Evolutionary conservation across 1,140 invertebrate species (phyloP).

Genomic region (Zaprionus gabonicus): DNA sequence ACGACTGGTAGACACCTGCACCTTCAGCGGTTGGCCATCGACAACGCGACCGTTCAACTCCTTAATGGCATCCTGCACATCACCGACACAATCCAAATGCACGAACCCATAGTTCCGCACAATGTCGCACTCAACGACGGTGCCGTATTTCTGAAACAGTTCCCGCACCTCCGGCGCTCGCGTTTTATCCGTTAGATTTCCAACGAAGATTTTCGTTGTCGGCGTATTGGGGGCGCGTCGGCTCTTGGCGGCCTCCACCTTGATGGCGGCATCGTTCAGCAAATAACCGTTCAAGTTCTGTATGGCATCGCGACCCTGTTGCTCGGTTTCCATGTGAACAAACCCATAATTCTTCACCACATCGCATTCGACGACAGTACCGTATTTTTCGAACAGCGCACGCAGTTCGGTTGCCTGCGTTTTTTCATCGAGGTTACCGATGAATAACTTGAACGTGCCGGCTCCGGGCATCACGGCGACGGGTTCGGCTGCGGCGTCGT

Average conservation of each 20-base stretch:
- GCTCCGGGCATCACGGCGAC: slow-evolving; percentile 90
- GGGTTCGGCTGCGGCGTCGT: slow-evolving; percentile 73
- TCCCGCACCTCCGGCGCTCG: slow-evolving; percentile 94
- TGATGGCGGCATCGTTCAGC: slow-evolving; percentile 94
- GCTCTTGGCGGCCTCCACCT: slow-evolving; percentile 95
- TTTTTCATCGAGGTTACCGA: slow-evolving; percentile 96
- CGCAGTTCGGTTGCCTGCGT: slow-evolving; percentile 93
- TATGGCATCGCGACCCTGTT: slow-evolving; percentile 95
- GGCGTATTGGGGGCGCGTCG: slow-evolving; percentile 93
- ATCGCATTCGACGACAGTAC: slow-evolving; percentile 97
- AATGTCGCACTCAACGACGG: slow-evolving; percentile 95
- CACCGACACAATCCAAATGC: slow-evolving; percentile 92
- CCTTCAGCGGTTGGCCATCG: slow-evolving; percentile 94
- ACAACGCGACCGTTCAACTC: slow-evolving; percentile 93
- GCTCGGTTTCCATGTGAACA: slow-evolving; percentile 97
- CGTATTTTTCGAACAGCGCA: slow-evolving; percentile 96
- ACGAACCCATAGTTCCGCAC: slow-evolving; percentile 97
- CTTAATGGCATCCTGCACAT: slow-evolving; percentile 93
- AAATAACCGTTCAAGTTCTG: slow-evolving; percentile 95
- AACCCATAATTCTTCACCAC: slow-evolving; percentile 99
- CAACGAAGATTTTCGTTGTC: slow-evolving; percentile 95
- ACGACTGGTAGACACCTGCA: slow-evolving; percentile 95
- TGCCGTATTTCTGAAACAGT: slow-evolving; percentile 94
- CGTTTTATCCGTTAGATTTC: slow-evolving; percentile 94
- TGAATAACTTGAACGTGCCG: slow-evolving; percentile 97